A percentile compares a stretch with the other conserved stretches of the same genome.
Conservation (phyloP, 2,113 vertebrate genomes). For the Cyphomyrus plagiostoma region DNA sequence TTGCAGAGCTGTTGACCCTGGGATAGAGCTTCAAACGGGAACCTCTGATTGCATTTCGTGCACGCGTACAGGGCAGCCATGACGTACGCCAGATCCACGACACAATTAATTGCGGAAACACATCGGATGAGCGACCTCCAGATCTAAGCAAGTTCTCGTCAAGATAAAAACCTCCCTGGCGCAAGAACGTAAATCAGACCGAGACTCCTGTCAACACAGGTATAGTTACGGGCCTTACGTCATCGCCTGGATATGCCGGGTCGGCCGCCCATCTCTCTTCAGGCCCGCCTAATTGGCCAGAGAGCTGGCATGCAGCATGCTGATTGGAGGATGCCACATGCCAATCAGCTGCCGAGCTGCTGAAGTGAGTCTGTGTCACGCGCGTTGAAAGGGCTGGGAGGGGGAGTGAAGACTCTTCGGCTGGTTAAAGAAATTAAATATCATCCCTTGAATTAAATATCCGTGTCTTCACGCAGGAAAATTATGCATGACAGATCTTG, state of each 20-base stretch:
- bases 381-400: not conserved
- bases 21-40: slow-evolving; percentile 92
- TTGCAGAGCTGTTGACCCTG: slow-evolving; percentile 96
- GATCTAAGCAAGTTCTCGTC: not conserved
- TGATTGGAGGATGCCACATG: not conserved
- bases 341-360: not conserved
- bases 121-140: not conserved
- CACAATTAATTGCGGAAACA: not conserved
- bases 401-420: not conserved
- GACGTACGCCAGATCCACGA: not conserved
- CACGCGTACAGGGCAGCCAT: slow-evolving; percentile 81
- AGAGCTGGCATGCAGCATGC: not conserved
- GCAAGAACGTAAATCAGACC: not conserved
- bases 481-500: not conserved
- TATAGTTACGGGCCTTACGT: slow-evolving; percentile 2
- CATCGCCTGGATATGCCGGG: slow-evolving; percentile 3
- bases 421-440: not conserved
- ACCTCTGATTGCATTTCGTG: slow-evolving; percentile 94
- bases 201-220: not conserved
- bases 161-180: not conserved
- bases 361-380: slow-evolving; percentile 4
- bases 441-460: not conserved
- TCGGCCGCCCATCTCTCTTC: not conserved
- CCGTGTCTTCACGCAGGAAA: not conserved
- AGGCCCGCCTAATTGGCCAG: not conserved